A percentile compares a stretch with the other conserved stretches of the same genome.
Evolutionary conservation across 2,888 invertebrate species (phyloP).

Genomic region (Geotrupes spiniger): DNA sequence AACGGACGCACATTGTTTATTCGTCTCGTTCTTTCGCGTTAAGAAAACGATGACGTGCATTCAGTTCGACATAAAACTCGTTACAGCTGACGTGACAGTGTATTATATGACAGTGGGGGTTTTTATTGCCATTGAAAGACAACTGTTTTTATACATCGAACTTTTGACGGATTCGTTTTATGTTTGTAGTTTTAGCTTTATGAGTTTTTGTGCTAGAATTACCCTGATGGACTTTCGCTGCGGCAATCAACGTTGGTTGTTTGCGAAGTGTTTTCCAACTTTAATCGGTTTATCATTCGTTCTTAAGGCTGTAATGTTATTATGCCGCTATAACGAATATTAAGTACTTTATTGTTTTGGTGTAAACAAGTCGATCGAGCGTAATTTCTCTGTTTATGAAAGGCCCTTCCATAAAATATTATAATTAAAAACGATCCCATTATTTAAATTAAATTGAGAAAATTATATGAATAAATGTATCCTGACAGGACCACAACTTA

Average conservation of each 20-base stretch:
- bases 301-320: neutral
- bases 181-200: conserved; percentile 14
- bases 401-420: too few relatives aligned
- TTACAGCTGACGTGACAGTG: conserved; percentile 36
- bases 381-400: too few relatives aligned
- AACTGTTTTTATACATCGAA: conserved; percentile 42
- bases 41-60: conserved; percentile 22
- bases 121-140: conserved; percentile 40
- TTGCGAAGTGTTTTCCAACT: conserved; percentile 5
- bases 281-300: conserved; percentile 1
- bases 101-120: conserved; percentile 34
- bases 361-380: neutral
- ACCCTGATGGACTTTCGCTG: conserved; percentile 2
- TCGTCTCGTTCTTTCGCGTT: conserved; percentile 16
- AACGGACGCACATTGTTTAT: conserved; percentile 13
- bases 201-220: conserved; percentile 3
- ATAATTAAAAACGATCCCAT: too few relatives aligned
- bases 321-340: neutral
- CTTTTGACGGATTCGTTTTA: conserved; percentile 38
- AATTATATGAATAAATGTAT: too few relatives aligned
- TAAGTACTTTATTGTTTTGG: neutral
- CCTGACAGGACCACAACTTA: too few relatives aligned
- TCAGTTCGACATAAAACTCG: conserved; percentile 22
- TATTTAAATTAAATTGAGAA: too few relatives aligned
- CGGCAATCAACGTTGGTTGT: conserved; percentile 3